Conservation (phyloP, 2,797 vertebrate species). For the Tokudaia muenninki region DNA sequence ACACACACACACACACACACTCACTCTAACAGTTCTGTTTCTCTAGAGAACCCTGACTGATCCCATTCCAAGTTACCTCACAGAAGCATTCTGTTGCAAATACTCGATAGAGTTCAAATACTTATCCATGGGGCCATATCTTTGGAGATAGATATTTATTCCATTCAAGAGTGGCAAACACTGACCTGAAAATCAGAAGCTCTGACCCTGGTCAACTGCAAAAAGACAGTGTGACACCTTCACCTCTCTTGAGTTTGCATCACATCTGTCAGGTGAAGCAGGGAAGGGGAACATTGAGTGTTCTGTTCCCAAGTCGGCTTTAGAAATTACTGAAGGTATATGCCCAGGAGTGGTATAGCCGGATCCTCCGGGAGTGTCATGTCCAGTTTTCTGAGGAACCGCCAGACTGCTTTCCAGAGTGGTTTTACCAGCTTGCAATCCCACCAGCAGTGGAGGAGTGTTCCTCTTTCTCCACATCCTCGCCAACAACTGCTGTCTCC, state of each 20-base stretch:
- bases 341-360: too few relatives aligned
- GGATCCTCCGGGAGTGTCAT: too few relatives aligned
- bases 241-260: not conserved
- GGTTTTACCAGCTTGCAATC: too few relatives aligned
- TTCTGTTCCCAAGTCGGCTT: not conserved
- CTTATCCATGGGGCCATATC: not conserved
- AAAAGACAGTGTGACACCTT: not conserved
- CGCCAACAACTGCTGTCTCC: too few relatives aligned
- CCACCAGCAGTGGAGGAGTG: too few relatives aligned
- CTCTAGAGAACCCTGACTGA: not conserved
- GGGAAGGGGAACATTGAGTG: not conserved
- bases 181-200: slow-evolving; percentile 3
- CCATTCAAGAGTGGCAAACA: not conserved
- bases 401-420: too few relatives aligned
- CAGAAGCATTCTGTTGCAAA: not conserved
- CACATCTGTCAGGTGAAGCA: not conserved
- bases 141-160: not conserved
- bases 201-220: not conserved
- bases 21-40: not conserved
- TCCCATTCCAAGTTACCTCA: not conserved
- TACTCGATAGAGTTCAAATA: not conserved
- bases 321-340: slow-evolving; percentile 34
- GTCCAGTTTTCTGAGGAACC: too few relatives aligned
- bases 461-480: too few relatives aligned
- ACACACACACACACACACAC: not conserved